Evolutionary conservation across 2,888 invertebrate species (phyloP).

Genomic region (Microctonus hyperodae): DNA sequence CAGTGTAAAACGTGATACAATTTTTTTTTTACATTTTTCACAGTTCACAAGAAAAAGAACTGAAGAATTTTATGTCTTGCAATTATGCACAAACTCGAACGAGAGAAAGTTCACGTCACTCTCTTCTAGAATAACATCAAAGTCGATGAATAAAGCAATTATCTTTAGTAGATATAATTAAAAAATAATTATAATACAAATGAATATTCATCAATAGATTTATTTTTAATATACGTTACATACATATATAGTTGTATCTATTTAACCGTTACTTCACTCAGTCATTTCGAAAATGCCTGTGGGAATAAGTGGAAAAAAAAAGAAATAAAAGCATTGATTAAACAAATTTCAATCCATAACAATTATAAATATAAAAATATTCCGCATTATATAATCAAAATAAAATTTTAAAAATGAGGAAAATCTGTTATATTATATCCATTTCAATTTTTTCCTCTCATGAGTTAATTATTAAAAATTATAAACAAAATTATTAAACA

Average conservation of each 20-base stretch:
- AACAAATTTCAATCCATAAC: too few relatives aligned
- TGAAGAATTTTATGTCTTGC: neutral
- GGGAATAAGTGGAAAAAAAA: too few relatives aligned
- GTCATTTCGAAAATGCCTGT: too few relatives aligned
- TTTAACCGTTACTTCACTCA: constrained; percentile 32
- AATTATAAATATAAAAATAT: too few relatives aligned
- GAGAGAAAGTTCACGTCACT: neutral
- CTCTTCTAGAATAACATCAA: neutral
- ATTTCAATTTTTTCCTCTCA: too few relatives aligned
- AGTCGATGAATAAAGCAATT: neutral
- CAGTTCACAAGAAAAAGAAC: neutral
- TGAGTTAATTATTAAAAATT: too few relatives aligned
- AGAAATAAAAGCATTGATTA: too few relatives aligned
- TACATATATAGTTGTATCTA: too few relatives aligned
- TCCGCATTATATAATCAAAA: too few relatives aligned
- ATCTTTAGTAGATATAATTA: neutral
- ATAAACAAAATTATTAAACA: too few relatives aligned
- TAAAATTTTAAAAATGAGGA: too few relatives aligned
- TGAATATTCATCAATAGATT: constrained; percentile 4
- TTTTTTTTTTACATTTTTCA: neutral
- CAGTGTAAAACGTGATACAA: neutral
- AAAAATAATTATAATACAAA: neutral
- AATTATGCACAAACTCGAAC: neutral
- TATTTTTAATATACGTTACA: neutral
- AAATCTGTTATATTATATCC: too few relatives aligned